phyloP scores from a whole-genome alignment of 1,140 invertebrate species.

The Drosophila pseudoobscura region DNA sequence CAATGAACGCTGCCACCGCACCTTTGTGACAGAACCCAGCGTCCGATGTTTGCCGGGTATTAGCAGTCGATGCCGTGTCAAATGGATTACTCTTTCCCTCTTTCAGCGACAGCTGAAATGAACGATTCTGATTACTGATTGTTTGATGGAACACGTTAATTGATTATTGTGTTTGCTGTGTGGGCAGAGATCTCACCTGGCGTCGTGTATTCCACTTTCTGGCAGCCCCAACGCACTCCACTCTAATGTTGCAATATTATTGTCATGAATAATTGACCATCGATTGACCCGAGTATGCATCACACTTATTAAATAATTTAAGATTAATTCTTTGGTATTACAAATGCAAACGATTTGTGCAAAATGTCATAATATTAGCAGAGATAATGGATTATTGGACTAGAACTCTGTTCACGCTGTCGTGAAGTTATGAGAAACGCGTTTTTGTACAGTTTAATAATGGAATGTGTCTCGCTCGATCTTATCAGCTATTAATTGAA shows the following conservation, averaged over 20 bases:
- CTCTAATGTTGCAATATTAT: conserved; percentile 1
- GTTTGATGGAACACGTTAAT: conserved; percentile 17
- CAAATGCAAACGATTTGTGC: too few species aligned
- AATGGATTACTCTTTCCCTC: conserved; percentile 73
- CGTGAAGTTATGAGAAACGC: too few species aligned
- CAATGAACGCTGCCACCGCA: conserved; percentile 58
- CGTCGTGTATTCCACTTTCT: not conserved
- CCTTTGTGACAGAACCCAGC: too few species aligned
- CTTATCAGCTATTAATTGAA: conserved; percentile 4
- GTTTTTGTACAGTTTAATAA: too few species aligned
- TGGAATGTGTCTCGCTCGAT: too few species aligned
- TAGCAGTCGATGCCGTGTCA: conserved; percentile 56
- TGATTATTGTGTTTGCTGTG: conserved; percentile 2
- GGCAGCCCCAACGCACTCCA: not conserved
- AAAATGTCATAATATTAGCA: too few species aligned
- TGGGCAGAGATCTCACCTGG: conserved; percentile 7
- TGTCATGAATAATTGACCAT: conserved; percentile 5
- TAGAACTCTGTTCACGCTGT: too few species aligned
- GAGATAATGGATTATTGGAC: too few species aligned
- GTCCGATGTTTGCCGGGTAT: conserved; percentile 49
- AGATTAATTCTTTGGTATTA: conserved; percentile 6
- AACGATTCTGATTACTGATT: conserved; percentile 38
- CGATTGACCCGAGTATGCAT: conserved; percentile 2
- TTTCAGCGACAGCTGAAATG: conserved; percentile 41
- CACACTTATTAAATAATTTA: conserved; percentile 20